A percentile compares a stretch with the other conserved stretches of the same genome.
Evolutionary conservation across 2,797 vertebrate species (phyloP).

Genomic region (Glyptemys insculpta): DNA sequence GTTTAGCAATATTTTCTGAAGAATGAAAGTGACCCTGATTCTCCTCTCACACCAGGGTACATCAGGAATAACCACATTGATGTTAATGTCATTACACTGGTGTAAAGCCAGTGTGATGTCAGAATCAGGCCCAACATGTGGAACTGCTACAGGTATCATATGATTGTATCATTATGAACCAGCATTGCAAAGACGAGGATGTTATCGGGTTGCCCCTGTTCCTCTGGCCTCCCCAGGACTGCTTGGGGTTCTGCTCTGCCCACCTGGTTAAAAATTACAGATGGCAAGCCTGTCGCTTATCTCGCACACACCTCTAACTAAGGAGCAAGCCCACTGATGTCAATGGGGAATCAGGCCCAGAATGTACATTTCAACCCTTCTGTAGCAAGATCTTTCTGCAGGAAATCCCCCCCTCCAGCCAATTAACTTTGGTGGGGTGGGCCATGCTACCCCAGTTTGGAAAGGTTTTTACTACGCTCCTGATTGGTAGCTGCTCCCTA

Average conservation of each 20-base stretch:
- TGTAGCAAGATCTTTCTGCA: not conserved
- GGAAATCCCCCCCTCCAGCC: not conserved
- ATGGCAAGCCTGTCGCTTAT: not conserved
- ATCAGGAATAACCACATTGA: not conserved
- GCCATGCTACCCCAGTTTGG: not conserved
- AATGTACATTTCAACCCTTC: not conserved
- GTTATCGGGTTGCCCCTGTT: not conserved
- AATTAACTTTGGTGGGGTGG: not conserved
- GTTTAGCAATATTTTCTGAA: not conserved
- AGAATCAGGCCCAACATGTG: too few species aligned
- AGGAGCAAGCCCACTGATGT: not conserved
- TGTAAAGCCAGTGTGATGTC: not conserved
- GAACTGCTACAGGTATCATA: not conserved
- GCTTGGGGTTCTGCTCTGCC: not conserved
- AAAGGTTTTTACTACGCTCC: not conserved
- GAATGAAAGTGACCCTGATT: not conserved
- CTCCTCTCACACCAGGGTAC: not conserved
- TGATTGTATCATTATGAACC: not conserved
- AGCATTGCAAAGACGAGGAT: not conserved
- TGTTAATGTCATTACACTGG: not conserved
- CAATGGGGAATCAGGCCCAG: not conserved
- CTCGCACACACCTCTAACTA: accelerated
- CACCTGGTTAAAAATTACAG: not conserved
- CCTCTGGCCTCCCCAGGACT: not conserved
- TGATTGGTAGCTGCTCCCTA: not conserved